Base-by-base conservation (phyloP, 2,888 invertebrate genomes). In the Agonopterix subpropinquella region DNA sequence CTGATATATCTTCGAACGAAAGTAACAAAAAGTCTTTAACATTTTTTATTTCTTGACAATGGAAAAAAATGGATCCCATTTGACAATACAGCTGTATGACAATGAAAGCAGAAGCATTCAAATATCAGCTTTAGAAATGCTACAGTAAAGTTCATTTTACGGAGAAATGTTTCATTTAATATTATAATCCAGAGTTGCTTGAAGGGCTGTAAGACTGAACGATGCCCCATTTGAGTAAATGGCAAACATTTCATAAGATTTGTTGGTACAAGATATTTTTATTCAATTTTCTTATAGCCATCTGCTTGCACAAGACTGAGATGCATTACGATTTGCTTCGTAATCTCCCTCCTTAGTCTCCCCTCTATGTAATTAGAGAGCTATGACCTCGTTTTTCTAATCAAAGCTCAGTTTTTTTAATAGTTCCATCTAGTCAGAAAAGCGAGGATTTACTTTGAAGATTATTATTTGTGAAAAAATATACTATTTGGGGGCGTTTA, bases 101-200 rank as follows among this genome's bases (percentile, higher is more conserved):
- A 53, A 52, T 47, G 48, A 44, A 52, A 4, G 45, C 8, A 42
- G 10, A 28, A 36, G 1, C 8, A 4, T 35, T 39, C 39, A 9
- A 39, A 39, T 4, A 28, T n/a, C 39, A 10, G 39, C 39, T 39
- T 39, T 11, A n/a, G 10, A n/a, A n/a, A 39, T 4, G n/a, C 4
- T 3, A 11, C n/a, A 39, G 11, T 39, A 39, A 56, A 56, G 58
- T 43, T 45, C 47, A 47, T 53, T 61, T 54, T 62, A 41, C 52
- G 35, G 39, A 45, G 45, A 11, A 28, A 10, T 10, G 15, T 11
- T 1, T 4, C 13, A 42, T 54, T 55, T 63, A 62, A 77, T 71
- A 71, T 69, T 69, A 72, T 72, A 73, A 73, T 73, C 68, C 64
- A 55, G 53, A 65, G 57, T 59, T 64, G 66, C 70, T 74, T 74